Evolutionary conservation across 1,140 invertebrate genomes (phyloP), one percentile per base, ranked within the genome.

Genomic region (Drusus annulatus): DNA sequence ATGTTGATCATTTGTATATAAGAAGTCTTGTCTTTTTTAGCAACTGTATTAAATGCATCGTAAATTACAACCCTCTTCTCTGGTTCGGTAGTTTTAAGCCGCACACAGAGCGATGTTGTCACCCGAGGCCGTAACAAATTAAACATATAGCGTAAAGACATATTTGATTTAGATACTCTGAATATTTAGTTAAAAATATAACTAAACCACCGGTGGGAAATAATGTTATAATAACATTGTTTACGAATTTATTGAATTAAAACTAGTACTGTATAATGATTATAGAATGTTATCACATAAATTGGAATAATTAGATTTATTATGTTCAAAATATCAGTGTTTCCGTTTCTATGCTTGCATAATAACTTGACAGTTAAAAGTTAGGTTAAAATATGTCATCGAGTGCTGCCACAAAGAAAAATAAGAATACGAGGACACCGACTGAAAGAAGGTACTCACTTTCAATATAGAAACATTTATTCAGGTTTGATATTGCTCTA

Each of bases 1-100:
- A 94, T 92, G 80, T 93, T 92, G 31, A 97, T 89, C 86, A 95
- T 93, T 78, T 94, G 92, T 23, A 96, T 83, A 86, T 94, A 98
- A 0, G 92, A 91, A 10, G 94, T 87, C 86, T 94, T 96, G 62
- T 93, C 92, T 86, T 95, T 96, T 4, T 92, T 87, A 54, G 92
- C 85, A 7, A 90, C 84, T 45, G 89, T 86, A 28, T 89, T 86
- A 87, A 95, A 95, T 0, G 86, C 85, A 71, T 90, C 89, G 80
- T 87, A 88, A 7, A 86, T 77, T n/a, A 85, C 80, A 2, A 90
- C 76, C 25, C 84, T 79, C 56, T 88, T 89, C 74, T 89, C 86
- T 21, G 45, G 50, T 16, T 79, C 60, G 17, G 19, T 31, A 2
- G 36, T 13, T 45, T 45, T 45, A 3, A 21, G 36, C 17, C 78